These are phyloP conservation scores for Drosophila paranaensis DNA, from an alignment of 2,888 invertebrate species.

Conservation along the genomic window DNA sequence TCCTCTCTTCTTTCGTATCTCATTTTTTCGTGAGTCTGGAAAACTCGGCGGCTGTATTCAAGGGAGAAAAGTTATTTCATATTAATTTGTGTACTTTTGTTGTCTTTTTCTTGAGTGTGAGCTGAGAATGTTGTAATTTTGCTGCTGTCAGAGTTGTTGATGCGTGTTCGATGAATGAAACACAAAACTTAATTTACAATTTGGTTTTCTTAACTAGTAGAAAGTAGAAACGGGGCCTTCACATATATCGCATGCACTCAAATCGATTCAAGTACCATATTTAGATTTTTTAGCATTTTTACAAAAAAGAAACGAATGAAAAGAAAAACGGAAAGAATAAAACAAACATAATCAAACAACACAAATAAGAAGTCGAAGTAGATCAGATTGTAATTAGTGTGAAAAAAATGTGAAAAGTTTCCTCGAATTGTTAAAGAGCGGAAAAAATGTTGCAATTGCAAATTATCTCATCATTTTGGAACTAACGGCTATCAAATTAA, in stretches of 20 bases:
- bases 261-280: constrained; percentile 5
- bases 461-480: neutral
- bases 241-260: constrained; percentile 38
- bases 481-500: neutral
- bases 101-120: constrained; percentile 17
- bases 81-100: neutral
- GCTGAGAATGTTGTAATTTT: neutral
- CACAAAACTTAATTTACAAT: constrained; percentile 1
- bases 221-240: constrained; percentile 8
- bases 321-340: neutral
- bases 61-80: neutral
- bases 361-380: constrained; percentile 8
- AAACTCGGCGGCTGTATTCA: neutral
- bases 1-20: neutral
- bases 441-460: constrained; percentile 6
- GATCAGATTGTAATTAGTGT: constrained; percentile 6
- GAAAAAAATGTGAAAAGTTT: constrained; percentile 4
- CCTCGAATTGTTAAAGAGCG: neutral
- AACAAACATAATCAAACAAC: constrained; percentile 13
- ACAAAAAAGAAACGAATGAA: constrained; percentile 11
- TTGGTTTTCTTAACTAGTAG: neutral
- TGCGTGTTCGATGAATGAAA: constrained; percentile 9
- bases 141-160: neutral
- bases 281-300: constrained; percentile 17
- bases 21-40: neutral